A percentile compares a stretch with the other conserved stretches of the same genome.
These are phyloP conservation scores for Araneus ventricosus DNA, from an alignment of 1,140 invertebrate species.

Conservation along the genomic window DNA sequence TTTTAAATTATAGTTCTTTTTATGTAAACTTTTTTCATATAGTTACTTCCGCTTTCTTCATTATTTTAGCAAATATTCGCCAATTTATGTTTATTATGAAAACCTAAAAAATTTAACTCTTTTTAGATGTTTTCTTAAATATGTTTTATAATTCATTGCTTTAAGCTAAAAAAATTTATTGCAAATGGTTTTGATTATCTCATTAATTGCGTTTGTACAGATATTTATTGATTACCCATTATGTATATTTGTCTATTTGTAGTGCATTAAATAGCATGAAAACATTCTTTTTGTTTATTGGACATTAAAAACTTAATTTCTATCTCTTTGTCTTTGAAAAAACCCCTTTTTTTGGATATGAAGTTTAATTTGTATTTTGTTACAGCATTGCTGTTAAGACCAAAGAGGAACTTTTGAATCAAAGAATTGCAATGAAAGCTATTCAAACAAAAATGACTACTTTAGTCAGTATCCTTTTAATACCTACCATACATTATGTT, in stretches of 20 bases:
- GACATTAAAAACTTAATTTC: no score
- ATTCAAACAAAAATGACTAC: constrained; percentile 96
- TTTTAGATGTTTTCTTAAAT: constrained; percentile 28
- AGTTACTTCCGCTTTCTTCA: neutral
- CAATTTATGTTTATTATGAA: neutral
- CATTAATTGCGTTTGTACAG: no score
- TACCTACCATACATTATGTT: constrained; percentile 80
- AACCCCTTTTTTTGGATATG: neutral
- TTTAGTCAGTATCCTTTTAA: constrained; percentile 92
- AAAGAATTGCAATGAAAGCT: constrained; percentile 92
- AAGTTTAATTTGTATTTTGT: constrained; percentile 67
- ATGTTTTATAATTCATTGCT: no score
- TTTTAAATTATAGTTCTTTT: no score
- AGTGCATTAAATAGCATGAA: no score
- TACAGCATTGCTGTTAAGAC: constrained; percentile 94
- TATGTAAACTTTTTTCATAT: no score
- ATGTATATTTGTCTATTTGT: no score
- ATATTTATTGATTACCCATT: no score
- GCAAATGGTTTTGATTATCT: no score
- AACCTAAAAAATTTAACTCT: neutral
- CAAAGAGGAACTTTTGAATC: constrained; percentile 92
- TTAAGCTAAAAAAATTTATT: no score
- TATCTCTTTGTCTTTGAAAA: no score
- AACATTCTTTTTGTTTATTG: no score
- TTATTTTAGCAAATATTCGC: neutral